These are phyloP conservation scores for Enteromius fasciolatus DNA, from an alignment of 2,797 vertebrate species.

Conservation along the genomic window DNA sequence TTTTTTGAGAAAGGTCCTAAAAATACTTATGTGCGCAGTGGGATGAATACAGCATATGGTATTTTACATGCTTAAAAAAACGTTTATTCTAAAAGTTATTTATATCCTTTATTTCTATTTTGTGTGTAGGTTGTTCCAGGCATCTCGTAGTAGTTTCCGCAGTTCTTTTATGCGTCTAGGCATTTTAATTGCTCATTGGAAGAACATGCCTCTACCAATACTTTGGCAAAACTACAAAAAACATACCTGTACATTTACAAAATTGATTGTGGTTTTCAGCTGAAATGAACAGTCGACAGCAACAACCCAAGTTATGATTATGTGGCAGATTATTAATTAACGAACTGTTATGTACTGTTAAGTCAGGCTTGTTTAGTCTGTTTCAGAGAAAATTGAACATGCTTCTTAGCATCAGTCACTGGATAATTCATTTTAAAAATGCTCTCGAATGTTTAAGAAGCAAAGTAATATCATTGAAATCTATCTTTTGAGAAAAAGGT, in stretches of 20 bases:
- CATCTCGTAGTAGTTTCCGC: too few species aligned
- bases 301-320: background rate
- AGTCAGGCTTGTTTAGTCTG: background rate
- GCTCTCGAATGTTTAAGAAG: background rate
- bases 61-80: background rate
- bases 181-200: background rate
- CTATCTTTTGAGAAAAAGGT: background rate
- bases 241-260: background rate
- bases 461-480: background rate
- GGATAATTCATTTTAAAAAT: too few species aligned
- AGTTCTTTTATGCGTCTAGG: background rate
- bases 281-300: background rate
- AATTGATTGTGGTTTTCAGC: background rate
- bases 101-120: background rate
- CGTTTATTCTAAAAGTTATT: background rate
- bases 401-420: background rate
- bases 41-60: background rate
- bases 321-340: background rate
- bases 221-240: background rate
- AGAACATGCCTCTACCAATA: background rate
- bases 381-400: background rate
- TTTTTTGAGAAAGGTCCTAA: background rate
- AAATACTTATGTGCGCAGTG: background rate
- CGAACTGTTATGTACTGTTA: background rate
- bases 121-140: background rate